A percentile compares a stretch with the other conserved stretches of the same genome.
phyloP scores from a whole-genome alignment of 2,888 invertebrate genomes.

The Ischnus inquisitorius region DNA sequence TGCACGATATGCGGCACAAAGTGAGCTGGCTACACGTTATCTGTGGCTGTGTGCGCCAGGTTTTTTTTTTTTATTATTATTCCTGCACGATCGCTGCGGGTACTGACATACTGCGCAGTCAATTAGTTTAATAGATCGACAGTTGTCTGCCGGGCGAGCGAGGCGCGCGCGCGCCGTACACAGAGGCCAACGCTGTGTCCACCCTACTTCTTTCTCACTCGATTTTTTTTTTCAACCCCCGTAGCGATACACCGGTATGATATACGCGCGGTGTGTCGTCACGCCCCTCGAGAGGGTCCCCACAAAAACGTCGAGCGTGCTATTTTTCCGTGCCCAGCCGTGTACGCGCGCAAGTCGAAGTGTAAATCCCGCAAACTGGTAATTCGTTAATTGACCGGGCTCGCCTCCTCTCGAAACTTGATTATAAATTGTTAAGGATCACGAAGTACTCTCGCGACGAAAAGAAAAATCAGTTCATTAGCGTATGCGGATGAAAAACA shows the following conservation, averaged over 20 bases:
- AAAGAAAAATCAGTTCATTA: neutral
- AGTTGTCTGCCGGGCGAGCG: constrained; percentile 80
- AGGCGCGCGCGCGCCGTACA: constrained; percentile 59
- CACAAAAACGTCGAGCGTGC: constrained; percentile 25
- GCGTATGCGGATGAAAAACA: too few relatives aligned
- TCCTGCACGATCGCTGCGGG: constrained; percentile 76
- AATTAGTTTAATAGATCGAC: constrained; percentile 85
- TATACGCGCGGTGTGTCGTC: constrained; percentile 61
- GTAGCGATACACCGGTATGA: constrained; percentile 28
- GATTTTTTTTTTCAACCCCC: constrained; percentile 11
- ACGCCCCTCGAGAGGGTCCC: constrained; percentile 73
- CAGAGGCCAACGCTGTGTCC: constrained; percentile 24
- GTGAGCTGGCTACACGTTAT: constrained; percentile 24
- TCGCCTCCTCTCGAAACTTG: neutral
- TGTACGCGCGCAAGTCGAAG: constrained; percentile 45
- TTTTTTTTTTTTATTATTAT: constrained; percentile 59
- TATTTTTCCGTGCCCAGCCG: constrained; percentile 25
- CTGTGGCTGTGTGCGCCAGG: constrained; percentile 63
- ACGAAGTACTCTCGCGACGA: neutral
- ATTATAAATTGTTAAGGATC: neutral
- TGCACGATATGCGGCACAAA: constrained; percentile 9
- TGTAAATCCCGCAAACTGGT: constrained; percentile 53
- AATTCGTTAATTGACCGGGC: constrained; percentile 25
- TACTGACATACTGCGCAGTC: constrained; percentile 82
- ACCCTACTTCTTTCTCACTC: constrained; percentile 8